Evolutionary conservation across 2,797 vertebrate species (phyloP).

Genomic region (Siniperca scherzeri): DNA sequence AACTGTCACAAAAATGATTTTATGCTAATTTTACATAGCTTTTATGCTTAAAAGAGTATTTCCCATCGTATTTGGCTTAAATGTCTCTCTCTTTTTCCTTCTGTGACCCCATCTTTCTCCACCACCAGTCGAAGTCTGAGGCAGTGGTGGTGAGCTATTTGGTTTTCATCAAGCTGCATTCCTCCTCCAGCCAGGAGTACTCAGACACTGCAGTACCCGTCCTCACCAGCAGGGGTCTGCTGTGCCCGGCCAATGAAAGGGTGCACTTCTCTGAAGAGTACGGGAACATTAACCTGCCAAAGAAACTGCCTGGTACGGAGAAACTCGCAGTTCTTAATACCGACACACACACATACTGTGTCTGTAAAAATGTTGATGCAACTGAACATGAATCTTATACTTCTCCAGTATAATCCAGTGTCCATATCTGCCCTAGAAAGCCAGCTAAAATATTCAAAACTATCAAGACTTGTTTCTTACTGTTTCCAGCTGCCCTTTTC

Average conservation of each 20-base stretch:
- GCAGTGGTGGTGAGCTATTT: constrained; percentile 85
- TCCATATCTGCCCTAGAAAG: background rate
- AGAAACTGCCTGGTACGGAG: constrained; percentile 82
- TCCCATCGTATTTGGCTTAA: background rate
- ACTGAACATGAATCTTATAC: background rate
- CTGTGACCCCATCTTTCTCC: background rate
- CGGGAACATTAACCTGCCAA: constrained; percentile 81
- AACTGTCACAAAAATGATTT: background rate
- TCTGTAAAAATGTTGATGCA: background rate
- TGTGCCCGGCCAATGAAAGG: constrained; percentile 69
- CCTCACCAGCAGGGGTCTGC: constrained; percentile 85
- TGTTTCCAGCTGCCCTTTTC: background rate
- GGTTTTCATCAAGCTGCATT: constrained; percentile 87
- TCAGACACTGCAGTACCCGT: constrained; percentile 77
- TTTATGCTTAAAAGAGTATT: background rate
- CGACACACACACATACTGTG: background rate
- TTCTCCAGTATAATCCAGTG: constrained; percentile 1
- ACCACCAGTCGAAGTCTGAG: constrained; percentile 78
- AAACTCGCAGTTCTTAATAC: background rate
- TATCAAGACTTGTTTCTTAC: background rate
- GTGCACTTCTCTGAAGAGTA: constrained; percentile 87
- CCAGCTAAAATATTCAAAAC: background rate
- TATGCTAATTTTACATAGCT: background rate
- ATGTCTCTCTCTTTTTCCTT: background rate
- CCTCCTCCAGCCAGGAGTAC: constrained; percentile 73